These are phyloP conservation scores for Cyclophora albipunctata DNA, from an alignment of 2,888 invertebrate genomes.

Conservation along the genomic window DNA sequence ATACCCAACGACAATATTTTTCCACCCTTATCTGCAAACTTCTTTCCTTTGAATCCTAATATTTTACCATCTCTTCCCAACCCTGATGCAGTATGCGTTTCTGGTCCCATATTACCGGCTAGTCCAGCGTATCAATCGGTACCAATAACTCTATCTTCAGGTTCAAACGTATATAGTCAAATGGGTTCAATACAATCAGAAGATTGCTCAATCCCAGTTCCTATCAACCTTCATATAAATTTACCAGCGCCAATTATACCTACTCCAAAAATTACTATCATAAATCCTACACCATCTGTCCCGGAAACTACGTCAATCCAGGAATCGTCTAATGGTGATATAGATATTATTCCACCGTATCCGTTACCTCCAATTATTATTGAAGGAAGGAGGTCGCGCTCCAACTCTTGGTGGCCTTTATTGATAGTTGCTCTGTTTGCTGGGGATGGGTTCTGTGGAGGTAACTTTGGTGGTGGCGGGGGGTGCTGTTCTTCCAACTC, in stretches of 20 bases:
- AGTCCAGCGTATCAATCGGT: constrained; percentile 4
- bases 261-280: constrained; percentile 29
- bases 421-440: constrained; percentile 34
- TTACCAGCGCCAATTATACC: constrained; percentile 32
- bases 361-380: constrained; percentile 31
- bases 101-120: constrained; percentile 1
- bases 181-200: background rate
- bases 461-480: constrained; percentile 11
- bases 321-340: constrained; percentile 7
- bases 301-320: constrained; percentile 7
- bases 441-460: constrained; percentile 22
- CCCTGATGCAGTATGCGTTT: background rate
- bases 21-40: background rate
- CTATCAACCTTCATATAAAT: constrained; percentile 41
- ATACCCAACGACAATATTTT: background rate
- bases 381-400: constrained; percentile 29
- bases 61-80: background rate
- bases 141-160: background rate
- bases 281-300: constrained; percentile 19
- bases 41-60: background rate
- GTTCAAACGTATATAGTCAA: background rate
- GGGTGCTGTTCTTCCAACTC: constrained; percentile 24
- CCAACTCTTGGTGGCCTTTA: constrained; percentile 36
- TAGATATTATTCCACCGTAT: constrained; percentile 5
- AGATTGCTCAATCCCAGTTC: constrained; percentile 12